A percentile compares a stretch with the other conserved stretches of the same genome.
These are phyloP conservation scores for Liparis tanakae DNA, from an alignment of 2,797 vertebrate species.

Conservation along the genomic window DNA sequence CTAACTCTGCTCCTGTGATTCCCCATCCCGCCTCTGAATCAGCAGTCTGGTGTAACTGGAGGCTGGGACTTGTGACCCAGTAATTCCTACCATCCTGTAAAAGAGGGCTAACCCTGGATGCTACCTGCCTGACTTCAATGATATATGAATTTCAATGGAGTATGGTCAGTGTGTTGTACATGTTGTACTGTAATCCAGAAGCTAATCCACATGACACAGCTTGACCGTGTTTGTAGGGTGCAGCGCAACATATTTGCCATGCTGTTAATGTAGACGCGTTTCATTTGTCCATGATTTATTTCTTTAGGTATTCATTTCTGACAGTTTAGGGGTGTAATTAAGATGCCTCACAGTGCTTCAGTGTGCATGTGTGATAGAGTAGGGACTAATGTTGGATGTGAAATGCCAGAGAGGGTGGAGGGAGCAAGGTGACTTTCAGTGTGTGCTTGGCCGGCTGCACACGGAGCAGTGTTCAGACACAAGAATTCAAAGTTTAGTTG, in stretches of 20 bases:
- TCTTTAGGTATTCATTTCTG: constrained; percentile 23
- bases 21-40: constrained; percentile 44
- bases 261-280: not conserved
- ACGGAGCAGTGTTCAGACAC: not conserved
- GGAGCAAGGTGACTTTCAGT: constrained; percentile 19
- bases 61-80: constrained; percentile 44
- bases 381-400: constrained; percentile 11
- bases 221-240: not conserved
- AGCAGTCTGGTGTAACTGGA: constrained; percentile 49
- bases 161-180: not conserved
- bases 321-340: constrained; percentile 15
- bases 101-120: constrained; percentile 30
- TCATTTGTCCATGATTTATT: constrained; percentile 1
- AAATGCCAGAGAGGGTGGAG: constrained; percentile 40
- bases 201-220: not conserved
- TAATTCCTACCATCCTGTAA: constrained; percentile 23
- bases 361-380: constrained; percentile 30
- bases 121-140: not conserved
- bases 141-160: not conserved
- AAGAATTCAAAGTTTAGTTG: not conserved
- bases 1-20: constrained; percentile 15
- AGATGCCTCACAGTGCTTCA: constrained; percentile 27
- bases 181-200: not conserved
- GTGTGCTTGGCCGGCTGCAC: constrained; percentile 4
- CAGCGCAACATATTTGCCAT: not conserved